These are phyloP conservation scores for Microplitis deprimator DNA, from an alignment of 2,888 invertebrate species.

Conservation along the genomic window DNA sequence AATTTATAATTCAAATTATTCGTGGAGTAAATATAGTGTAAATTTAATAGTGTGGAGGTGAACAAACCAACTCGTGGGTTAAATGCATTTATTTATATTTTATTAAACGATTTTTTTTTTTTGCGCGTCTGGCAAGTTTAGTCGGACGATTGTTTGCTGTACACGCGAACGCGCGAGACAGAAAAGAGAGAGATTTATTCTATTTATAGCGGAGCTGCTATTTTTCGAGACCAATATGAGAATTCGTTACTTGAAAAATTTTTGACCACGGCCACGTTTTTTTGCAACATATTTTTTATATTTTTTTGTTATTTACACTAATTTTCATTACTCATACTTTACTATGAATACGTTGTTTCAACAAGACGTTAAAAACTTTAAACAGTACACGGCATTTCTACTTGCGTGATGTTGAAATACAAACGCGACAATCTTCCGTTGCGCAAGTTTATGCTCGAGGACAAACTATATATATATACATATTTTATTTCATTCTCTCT, in stretches of 20 bases:
- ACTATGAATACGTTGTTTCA: not conserved
- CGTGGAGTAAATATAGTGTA: too few species aligned
- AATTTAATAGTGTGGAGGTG: too few species aligned
- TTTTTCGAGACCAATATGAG: slow-evolving; percentile 11
- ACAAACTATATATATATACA: not conserved
- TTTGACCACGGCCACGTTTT: slow-evolving; percentile 16
- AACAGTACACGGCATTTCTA: slow-evolving; percentile 2
- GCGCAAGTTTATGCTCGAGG: not conserved
- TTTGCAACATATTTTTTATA: not conserved
- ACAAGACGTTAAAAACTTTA: not conserved
- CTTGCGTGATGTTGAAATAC: slow-evolving; percentile 2
- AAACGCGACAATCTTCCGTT: slow-evolving; percentile 5
- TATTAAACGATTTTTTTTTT: slow-evolving; percentile 1
- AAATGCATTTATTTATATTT: not conserved
- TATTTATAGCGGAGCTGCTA: slow-evolving; percentile 26
- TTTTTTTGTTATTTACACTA: not conserved
- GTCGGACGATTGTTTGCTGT: slow-evolving; percentile 23
- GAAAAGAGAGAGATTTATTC: slow-evolving; percentile 23
- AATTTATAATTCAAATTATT: too few species aligned
- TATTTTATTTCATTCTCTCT: not conserved
- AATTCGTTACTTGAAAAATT: not conserved
- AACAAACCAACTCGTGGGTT: not conserved
- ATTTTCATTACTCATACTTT: not conserved
- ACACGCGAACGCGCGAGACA: not conserved
- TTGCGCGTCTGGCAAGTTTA: slow-evolving; percentile 30